Conservation (phyloP, 1,140 invertebrate genomes). For the Bradynema listronoti region DNA sequence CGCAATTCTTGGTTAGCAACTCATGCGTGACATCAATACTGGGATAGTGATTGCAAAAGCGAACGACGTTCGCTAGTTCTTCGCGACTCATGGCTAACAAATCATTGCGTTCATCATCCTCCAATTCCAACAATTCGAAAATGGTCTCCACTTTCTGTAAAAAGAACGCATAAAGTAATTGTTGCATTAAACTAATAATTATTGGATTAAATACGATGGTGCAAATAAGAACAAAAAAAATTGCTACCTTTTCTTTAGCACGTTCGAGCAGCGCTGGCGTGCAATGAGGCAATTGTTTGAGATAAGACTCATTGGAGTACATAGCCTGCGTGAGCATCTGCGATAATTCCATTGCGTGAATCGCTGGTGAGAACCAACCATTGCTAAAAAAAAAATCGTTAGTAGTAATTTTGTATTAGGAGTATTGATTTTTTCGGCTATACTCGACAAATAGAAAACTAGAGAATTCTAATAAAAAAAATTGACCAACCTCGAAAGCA, state of each 20-base stretch:
- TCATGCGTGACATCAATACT: slow-evolving; percentile 95
- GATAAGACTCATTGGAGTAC: slow-evolving; percentile 96
- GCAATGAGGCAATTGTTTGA: slow-evolving; percentile 95
- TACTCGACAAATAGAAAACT: no score
- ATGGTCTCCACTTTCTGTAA: slow-evolving; percentile 75
- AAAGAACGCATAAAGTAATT: neutral
- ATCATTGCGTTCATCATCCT: slow-evolving; percentile 81
- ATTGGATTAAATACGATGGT: neutral
- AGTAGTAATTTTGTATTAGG: no score
- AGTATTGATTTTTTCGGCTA: no score
- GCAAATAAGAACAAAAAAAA: slow-evolving; percentile 5
- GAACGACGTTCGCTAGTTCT: slow-evolving; percentile 91
- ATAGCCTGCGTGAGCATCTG: slow-evolving; percentile 99
- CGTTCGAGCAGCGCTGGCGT: slow-evolving; percentile 78
- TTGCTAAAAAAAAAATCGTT: slow-evolving; percentile 66
- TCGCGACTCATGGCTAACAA: slow-evolving; percentile 74
- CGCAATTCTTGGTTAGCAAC: slow-evolving; percentile 68
- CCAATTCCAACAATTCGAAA: slow-evolving; percentile 96
- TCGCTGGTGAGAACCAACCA: slow-evolving; percentile 91
- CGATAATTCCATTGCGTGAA: slow-evolving; percentile 96
- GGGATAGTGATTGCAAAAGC: slow-evolving; percentile 96
- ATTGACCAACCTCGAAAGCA: slow-evolving; percentile 64
- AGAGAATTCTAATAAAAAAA: slow-evolving; percentile 3
- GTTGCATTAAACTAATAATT: no score
- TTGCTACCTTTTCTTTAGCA: slow-evolving; percentile 75